These are phyloP conservation scores for Zosterops hypoxanthus DNA, from an alignment of 2,113 vertebrate genomes.

Conservation along the genomic window DNA sequence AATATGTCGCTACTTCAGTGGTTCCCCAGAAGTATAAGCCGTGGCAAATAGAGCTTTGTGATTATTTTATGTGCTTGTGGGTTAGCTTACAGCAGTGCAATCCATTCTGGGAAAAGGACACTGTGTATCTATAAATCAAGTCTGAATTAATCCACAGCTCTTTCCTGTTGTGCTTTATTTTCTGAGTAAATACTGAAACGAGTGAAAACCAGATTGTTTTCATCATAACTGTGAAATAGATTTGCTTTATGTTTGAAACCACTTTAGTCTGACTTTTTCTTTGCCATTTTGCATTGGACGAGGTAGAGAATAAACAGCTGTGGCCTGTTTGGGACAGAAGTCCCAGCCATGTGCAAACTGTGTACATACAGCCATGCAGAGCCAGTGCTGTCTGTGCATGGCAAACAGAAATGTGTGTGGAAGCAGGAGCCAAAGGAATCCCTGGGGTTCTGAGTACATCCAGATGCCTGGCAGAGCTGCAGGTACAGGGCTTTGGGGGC, in stretches of 20 bases:
- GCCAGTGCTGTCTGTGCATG: rapidly evolving
- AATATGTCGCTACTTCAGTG: neutral
- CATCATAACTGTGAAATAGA: neutral
- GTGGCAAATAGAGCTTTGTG: neutral
- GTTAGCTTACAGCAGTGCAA: neutral
- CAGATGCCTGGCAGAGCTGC: no score
- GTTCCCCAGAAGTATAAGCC: neutral
- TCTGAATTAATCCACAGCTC: neutral
- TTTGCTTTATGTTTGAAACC: neutral
- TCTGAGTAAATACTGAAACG: neutral
- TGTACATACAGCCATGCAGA: rapidly evolving
- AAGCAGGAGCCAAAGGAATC: no score
- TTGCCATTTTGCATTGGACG: neutral
- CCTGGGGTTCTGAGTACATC: no score
- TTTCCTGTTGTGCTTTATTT: neutral
- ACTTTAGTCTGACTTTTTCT: neutral
- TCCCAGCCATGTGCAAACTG: neutral
- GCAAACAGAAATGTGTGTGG: neutral
- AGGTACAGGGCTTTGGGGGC: neutral
- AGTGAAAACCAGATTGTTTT: neutral
- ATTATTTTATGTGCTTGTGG: neutral
- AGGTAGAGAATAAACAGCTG: neutral
- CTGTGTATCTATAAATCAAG: neutral
- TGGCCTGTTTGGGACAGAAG: no score
- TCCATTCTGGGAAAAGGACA: neutral